These are phyloP conservation scores for Biston stratarius DNA, from an alignment of 2,888 invertebrate species.

Conservation along the genomic window DNA sequence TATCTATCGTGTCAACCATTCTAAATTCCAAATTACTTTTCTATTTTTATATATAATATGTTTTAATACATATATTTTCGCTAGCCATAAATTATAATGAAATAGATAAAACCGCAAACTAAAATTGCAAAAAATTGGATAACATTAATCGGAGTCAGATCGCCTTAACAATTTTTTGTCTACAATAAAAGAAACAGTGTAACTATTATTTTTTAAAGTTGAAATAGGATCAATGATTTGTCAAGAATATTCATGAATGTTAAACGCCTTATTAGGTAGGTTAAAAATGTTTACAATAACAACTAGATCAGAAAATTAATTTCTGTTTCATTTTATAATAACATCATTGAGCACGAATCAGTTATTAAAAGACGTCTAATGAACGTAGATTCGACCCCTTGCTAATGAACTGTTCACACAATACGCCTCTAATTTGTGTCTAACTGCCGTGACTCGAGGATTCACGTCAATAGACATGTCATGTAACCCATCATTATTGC, in stretches of 20 bases:
- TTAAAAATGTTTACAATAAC: not conserved
- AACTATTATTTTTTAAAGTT: no score
- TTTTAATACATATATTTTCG: no score
- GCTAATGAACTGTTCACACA: slow-evolving; percentile 18
- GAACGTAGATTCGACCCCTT: slow-evolving; percentile 11
- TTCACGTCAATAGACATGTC: slow-evolving; percentile 22
- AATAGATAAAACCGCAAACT: no score
- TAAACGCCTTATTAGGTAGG: not conserved
- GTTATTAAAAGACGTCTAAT: slow-evolving; percentile 13
- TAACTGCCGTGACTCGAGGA: slow-evolving; percentile 12
- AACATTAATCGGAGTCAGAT: no score
- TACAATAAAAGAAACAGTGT: no score
- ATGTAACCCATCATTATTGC: slow-evolving; percentile 36
- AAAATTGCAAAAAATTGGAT: no score
- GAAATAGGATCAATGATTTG: not conserved
- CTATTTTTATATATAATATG: no score
- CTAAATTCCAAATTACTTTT: no score
- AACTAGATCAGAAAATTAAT: not conserved
- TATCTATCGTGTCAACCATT: no score
- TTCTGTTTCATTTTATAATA: not conserved
- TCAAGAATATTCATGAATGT: not conserved
- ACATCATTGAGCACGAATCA: slow-evolving; percentile 11
- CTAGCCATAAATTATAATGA: no score
- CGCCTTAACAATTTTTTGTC: no score
- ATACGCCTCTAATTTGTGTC: slow-evolving; percentile 15